Conservation (phyloP, 1,140 invertebrate species). For the Caenorhabditis brenneri region DNA sequence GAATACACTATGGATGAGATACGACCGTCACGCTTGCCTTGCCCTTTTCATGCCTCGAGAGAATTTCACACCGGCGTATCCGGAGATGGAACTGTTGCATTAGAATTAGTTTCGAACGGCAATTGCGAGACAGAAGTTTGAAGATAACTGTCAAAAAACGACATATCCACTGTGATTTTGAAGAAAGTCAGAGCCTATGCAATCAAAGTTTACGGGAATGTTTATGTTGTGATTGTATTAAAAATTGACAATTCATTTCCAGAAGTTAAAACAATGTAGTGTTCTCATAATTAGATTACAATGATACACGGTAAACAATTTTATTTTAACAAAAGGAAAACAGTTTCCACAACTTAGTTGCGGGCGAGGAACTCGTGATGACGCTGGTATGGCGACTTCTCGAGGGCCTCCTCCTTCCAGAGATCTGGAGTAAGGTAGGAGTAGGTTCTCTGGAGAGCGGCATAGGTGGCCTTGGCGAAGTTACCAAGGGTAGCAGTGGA, state of each 20-base stretch:
- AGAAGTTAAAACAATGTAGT: conserved; percentile 20
- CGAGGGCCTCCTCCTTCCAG: conserved; percentile 78
- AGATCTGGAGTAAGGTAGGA: conserved; percentile 96
- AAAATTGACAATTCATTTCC: conserved; percentile 33
- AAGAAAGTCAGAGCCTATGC: too few species aligned
- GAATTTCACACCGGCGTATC: too few species aligned
- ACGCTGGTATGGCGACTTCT: conserved; percentile 73
- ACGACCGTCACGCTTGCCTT: too few species aligned
- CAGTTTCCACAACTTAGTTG: conserved; percentile 5
- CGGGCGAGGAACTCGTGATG: conserved; percentile 69
- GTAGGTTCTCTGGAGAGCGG: conserved; percentile 97
- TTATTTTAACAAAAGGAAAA: conserved; percentile 37
- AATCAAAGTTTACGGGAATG: too few species aligned
- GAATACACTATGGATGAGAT: too few species aligned
- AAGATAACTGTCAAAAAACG: too few species aligned
- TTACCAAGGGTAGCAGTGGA: conserved; percentile 96
- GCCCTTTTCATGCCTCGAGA: too few species aligned
- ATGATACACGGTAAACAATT: conserved; percentile 16
- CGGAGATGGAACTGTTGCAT: too few species aligned
- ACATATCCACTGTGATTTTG: too few species aligned
- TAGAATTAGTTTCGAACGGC: too few species aligned
- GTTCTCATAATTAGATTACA: conserved; percentile 12
- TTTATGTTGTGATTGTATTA: not conserved
- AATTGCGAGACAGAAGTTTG: too few species aligned
- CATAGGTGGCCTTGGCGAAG: conserved; percentile 98